phyloP scores from a whole-genome alignment of 1,140 invertebrate genomes.

The Papilio aristodemus region DNA sequence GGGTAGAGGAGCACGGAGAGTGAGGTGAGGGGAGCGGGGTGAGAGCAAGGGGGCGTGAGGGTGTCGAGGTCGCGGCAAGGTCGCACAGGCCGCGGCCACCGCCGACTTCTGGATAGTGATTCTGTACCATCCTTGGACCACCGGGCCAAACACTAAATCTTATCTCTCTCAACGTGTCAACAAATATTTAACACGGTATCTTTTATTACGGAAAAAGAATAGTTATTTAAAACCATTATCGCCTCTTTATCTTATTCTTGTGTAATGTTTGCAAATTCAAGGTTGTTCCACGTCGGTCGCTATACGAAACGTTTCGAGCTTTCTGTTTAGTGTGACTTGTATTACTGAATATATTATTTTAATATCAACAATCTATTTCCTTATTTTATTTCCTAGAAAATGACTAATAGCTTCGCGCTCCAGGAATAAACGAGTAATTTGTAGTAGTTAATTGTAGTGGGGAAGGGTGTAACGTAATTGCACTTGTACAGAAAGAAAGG shows the following conservation, averaged over 20 bases:
- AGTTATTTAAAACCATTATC: slow-evolving; percentile 17
- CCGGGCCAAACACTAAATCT: background rate
- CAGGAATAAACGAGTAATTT: too few relatives aligned
- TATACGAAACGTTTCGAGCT: slow-evolving; percentile 18
- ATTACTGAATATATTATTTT: background rate
- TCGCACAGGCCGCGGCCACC: slow-evolving; percentile 50
- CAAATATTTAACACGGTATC: slow-evolving; percentile 8
- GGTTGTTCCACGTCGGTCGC: slow-evolving; percentile 11
- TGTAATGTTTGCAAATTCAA: slow-evolving; percentile 22
- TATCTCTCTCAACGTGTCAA: slow-evolving; percentile 3
- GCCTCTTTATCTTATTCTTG: slow-evolving; percentile 17
- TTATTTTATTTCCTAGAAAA: slow-evolving; percentile 16
- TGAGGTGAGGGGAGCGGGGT: slow-evolving; percentile 34
- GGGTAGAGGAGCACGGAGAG: slow-evolving; percentile 38
- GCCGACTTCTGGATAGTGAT: slow-evolving; percentile 1
- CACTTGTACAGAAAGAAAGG: too few relatives aligned
- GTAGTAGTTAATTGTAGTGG: background rate
- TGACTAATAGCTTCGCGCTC: too few relatives aligned
- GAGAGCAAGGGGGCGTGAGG: slow-evolving; percentile 39
- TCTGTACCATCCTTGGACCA: background rate
- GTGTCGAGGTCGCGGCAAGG: slow-evolving; percentile 61
- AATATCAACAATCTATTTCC: background rate
- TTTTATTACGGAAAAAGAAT: slow-evolving; percentile 6
- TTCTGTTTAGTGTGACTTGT: slow-evolving; percentile 9
- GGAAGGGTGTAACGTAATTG: background rate